Percentiles rank a stretch among this genome's conserved stretches.
phyloP scores from a whole-genome alignment of 2,113 vertebrate species.

The Entelurus aequoreus region DNA sequence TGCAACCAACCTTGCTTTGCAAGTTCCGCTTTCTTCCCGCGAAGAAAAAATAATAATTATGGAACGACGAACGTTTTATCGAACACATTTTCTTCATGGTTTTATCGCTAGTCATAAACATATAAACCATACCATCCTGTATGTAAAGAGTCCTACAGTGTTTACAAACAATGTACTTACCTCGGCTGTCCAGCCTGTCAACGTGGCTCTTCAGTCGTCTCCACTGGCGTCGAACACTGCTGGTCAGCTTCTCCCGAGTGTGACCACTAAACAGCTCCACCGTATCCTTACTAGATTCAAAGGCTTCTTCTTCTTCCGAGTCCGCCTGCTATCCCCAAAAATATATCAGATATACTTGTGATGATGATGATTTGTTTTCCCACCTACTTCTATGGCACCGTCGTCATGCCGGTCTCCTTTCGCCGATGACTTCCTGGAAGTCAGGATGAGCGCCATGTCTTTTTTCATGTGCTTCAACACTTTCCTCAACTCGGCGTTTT shows the following conservation, averaged over 20 bases:
- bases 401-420: constrained; percentile 76
- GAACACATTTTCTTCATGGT: no score
- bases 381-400: constrained; percentile 61
- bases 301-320: constrained; percentile 82
- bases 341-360: neutral
- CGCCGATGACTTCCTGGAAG: constrained; percentile 72
- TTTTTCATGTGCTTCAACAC: constrained; percentile 96
- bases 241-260: constrained; percentile 88
- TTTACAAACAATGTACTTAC: constrained; percentile 52
- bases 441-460: constrained; percentile 87
- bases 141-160: no score
- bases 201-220: constrained; percentile 89
- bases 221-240: constrained; percentile 95
- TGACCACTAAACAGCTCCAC: constrained; percentile 84
- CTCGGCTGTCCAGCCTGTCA: constrained; percentile 90
- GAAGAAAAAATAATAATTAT: no score
- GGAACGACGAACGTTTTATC: no score
- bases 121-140: no score
- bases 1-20: no score
- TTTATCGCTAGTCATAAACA: no score
- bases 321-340: constrained; percentile 55
- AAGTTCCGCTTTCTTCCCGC: no score
- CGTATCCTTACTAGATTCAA: constrained; percentile 79
- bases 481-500: constrained; percentile 92
- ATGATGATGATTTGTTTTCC: constrained; percentile 25